phyloP scores from a whole-genome alignment of 1,140 invertebrate genomes.

The Lepidurus packardi region DNA sequence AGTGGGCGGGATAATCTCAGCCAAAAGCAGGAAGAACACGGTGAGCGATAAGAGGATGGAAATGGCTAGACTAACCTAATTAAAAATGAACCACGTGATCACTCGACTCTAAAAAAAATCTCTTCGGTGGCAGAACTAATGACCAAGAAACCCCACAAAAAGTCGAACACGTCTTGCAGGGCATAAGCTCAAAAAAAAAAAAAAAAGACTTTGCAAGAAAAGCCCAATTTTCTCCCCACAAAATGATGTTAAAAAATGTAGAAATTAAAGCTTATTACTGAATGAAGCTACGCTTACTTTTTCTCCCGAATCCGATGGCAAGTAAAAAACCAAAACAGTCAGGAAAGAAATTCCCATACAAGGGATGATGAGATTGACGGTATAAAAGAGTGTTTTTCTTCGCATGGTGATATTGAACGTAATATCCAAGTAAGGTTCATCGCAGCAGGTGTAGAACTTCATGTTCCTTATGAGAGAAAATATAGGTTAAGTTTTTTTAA shows the following conservation, averaged over 20 bases:
- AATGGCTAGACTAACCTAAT: conserved; percentile 89
- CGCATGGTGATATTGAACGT: conserved; percentile 99
- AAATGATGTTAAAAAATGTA: too few species aligned
- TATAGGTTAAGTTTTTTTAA: neutral
- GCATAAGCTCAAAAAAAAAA: too few species aligned
- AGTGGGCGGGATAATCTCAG: conserved; percentile 97
- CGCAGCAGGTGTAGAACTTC: conserved; percentile 94
- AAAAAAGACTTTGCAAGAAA: too few species aligned
- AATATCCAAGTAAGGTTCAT: conserved; percentile 93
- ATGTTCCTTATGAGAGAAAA: conserved; percentile 63
- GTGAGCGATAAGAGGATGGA: conserved; percentile 97
- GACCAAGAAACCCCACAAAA: too few species aligned
- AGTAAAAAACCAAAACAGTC: conserved; percentile 95
- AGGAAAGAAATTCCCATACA: conserved; percentile 98
- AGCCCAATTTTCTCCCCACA: too few species aligned
- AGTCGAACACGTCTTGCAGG: too few species aligned
- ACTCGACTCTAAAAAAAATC: neutral
- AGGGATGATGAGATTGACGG: conserved; percentile 93
- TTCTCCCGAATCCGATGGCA: conserved; percentile 97
- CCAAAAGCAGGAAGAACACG: conserved; percentile 97
- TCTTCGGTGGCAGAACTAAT: too few species aligned
- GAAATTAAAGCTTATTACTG: too few species aligned
- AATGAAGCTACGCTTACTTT: conserved; percentile 63
- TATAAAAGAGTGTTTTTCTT: conserved; percentile 94
- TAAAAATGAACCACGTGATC: conserved; percentile 32